Evolutionary conservation across 92 coral and sea anemone genomes (phyloP), one percentile per base, ranked within the genome.

Genomic region (Desmophyllum pertusum): DNA sequence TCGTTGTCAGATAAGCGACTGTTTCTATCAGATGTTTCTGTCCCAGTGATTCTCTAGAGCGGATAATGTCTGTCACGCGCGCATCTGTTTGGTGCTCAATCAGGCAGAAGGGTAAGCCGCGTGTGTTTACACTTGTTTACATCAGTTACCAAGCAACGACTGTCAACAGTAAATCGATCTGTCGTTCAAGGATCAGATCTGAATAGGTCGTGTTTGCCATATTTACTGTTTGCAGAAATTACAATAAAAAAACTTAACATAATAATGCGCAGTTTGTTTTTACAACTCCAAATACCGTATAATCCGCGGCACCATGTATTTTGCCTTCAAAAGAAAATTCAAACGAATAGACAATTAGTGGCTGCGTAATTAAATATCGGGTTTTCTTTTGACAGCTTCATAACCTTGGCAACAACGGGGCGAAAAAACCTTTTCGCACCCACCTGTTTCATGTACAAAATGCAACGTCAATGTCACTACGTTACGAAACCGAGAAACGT

Each of bases 101-200:
- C 77, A 11, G 37, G 73, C 43, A 71, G 79, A 72, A 78, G 42
- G 70, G 51, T 11, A 71, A 38, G 71, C 83, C 77, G 40, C 66
- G 73, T n/a, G 4, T 91, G 94, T 91, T 91, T 91, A 87, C 84
- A 61, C 87, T 62, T 91, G 94, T 91, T 91, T 91, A 91, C 86
- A 87, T 41, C 88, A 53, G 91, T 91, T 84, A 85, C 94, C 73
- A 83, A 50, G 94, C 70, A 29, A 91, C 86, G n/a, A 29, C 75
- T 91, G 94, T 78, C 94, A n/a, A 87, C 70, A 3, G 70, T 72
- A n/a, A 59, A 82, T 71, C 21, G 69, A 85, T 38, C 76, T 70
- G 88, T 84, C 88, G 82, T 43, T 52, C 52, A n/a, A n/a, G 75
- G 53, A 64, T n/a, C n/a, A n/a, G n/a, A n/a, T n/a, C n/a, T 36